Conservation (phyloP, 2,797 vertebrate genomes). For the Gallinago nigripennis region DNA sequence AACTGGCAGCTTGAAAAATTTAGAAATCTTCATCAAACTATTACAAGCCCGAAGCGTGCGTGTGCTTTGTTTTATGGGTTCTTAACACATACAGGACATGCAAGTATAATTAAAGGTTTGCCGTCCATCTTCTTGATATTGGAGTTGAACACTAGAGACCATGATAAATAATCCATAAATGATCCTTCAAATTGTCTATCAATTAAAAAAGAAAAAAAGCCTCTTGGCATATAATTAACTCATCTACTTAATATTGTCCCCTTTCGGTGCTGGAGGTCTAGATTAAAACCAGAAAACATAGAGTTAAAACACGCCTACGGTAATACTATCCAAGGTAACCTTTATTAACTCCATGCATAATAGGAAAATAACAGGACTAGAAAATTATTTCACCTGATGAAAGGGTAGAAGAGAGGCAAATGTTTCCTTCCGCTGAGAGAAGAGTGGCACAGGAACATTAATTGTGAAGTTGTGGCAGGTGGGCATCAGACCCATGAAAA, state of each 20-base stretch:
- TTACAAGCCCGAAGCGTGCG: constrained; percentile 44
- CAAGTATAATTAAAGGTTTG: constrained; percentile 70
- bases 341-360: neutral
- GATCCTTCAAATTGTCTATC: constrained; percentile 61
- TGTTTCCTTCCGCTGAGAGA: neutral
- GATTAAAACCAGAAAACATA: neutral
- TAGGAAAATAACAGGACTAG: neutral
- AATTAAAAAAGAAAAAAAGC: constrained; percentile 42
- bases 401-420: neutral
- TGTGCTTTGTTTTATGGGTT: constrained; percentile 71
- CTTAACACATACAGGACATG: constrained; percentile 56
- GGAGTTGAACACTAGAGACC: constrained; percentile 50
- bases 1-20: constrained; percentile 78
- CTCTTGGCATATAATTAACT: neutral
- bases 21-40: constrained; percentile 76
- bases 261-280: neutral
- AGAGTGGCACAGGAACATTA: neutral
- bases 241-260: neutral
- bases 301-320: neutral
- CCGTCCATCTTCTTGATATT: constrained; percentile 70
- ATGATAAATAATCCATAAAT: constrained; percentile 64
- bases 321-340: neutral
- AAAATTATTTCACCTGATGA: neutral
- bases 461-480: neutral
- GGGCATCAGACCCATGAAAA: neutral